Evolutionary conservation across 2,888 invertebrate species (phyloP).

Genomic region (Melieria crassipennis): DNA sequence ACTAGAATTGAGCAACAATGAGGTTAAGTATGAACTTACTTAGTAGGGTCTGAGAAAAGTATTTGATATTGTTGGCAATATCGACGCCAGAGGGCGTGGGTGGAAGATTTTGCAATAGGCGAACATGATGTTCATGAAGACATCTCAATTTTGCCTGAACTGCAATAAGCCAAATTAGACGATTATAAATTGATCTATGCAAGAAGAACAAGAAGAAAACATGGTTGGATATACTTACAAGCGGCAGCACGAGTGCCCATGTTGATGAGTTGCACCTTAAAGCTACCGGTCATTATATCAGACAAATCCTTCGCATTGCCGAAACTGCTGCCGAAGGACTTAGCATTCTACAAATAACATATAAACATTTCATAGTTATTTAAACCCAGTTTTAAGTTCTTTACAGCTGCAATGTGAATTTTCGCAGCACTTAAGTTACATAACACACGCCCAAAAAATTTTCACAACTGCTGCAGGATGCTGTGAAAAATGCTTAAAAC

Average conservation of each 20-base stretch:
- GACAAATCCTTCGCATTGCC: constrained; percentile 63
- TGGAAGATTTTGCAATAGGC: constrained; percentile 88
- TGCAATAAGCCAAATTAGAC: constrained; percentile 63
- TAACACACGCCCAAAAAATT: constrained; percentile 19
- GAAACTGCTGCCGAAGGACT: constrained; percentile 62
- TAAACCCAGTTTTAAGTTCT: background rate
- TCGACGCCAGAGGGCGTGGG: constrained; percentile 95
- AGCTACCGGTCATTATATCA: constrained; percentile 74
- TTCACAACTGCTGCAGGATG: constrained; percentile 12
- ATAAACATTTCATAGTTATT: background rate
- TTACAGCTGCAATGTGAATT: background rate
- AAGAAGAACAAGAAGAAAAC: background rate
- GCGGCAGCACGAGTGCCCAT: constrained; percentile 95
- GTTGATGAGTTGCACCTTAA: constrained; percentile 77
- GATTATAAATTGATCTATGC: background rate
- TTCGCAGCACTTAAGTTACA: constrained; percentile 22
- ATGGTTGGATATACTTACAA: constrained; percentile 74
- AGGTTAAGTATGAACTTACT: constrained; percentile 74
- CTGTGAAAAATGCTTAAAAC: constrained; percentile 8
- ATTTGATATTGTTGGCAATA: constrained; percentile 96
- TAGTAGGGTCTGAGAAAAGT: constrained; percentile 95
- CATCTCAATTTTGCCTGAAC: constrained; percentile 98
- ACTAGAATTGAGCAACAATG: background rate
- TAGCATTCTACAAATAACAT: constrained; percentile 53
- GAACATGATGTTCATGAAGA: constrained; percentile 94